Evolutionary conservation across 1,140 invertebrate genomes (phyloP).

Genomic region (Drosophila micromelanica): DNA sequence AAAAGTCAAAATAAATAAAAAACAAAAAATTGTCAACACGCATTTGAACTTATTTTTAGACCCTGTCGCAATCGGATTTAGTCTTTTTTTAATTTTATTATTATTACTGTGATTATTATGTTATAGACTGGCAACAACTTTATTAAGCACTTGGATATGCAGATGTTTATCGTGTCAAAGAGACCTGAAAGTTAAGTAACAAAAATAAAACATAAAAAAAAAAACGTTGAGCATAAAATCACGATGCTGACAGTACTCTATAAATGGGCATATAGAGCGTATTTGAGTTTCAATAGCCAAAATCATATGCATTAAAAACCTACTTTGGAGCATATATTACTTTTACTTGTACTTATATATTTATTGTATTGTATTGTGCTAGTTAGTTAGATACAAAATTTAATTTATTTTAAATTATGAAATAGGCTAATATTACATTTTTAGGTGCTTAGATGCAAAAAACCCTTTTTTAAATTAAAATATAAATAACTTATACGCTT

Average conservation of each 20-base stretch:
- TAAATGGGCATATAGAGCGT: not conserved
- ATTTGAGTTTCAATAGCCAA: not conserved
- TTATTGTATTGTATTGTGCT: too few relatives aligned
- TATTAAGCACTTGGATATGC: constrained; percentile 53
- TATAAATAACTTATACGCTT: not conserved
- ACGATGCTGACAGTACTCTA: not conserved
- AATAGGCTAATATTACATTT: too few relatives aligned
- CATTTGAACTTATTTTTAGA: constrained; percentile 81
- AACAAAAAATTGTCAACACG: constrained; percentile 71
- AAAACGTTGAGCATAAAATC: not conserved
- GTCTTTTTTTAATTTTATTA: constrained; percentile 35
- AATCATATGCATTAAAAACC: too few relatives aligned
- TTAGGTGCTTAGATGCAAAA: too few relatives aligned
- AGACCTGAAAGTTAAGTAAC: constrained; percentile 4
- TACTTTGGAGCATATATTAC: too few relatives aligned
- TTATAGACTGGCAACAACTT: constrained; percentile 62
- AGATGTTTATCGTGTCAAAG: constrained; percentile 57
- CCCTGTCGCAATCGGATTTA: constrained; percentile 70
- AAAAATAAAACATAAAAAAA: not conserved
- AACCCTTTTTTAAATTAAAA: too few relatives aligned
- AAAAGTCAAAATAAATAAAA: constrained; percentile 19
- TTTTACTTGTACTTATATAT: too few relatives aligned
- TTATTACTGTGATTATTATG: constrained; percentile 38
- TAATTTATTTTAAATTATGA: too few relatives aligned
- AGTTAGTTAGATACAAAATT: too few relatives aligned